Evolutionary conservation across 2,888 invertebrate species (phyloP), one percentile per base, ranked within the genome.

Genomic region (Ophraella communa): DNA sequence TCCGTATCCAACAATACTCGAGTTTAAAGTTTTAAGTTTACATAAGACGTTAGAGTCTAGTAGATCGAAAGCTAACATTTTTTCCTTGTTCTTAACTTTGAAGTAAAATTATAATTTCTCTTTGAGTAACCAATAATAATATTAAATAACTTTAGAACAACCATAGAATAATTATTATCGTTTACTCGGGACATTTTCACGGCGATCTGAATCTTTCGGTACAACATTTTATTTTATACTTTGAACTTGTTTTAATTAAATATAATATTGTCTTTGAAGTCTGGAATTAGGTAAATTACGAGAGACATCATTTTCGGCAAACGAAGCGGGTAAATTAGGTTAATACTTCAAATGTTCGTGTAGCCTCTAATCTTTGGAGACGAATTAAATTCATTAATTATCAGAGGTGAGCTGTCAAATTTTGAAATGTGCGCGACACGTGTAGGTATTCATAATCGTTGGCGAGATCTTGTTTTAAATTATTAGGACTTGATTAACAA

Each of bases 261-360:
- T 47, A 17, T 17, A 23, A 47, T 17, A 30, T 18, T 39, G 17
- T 44, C 56, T 59, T 59, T 59, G 59, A 59, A 59, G 59, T 59
- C 14, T 47, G 23, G 23, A 47, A 47, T 47, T 47, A 47, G 47
- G 23, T 47, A 23, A 47, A 47, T 47, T 21, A 23, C 23, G 21
- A 18, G 51, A 51, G 49, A 35, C 24, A 35, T 51, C 18, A 59
- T 51, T 59, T 54, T 24, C 11, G 17, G 8, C 39, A 51, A 59
- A 59, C 42, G 59, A 59, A 39, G 59, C 59, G 27, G 17, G 14
- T 42, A 59, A 59, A 59, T 51, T 35, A n/a, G 51, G 59, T 59
- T 59, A 59, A 51, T 51, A 27, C 14, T 24, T 59, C 39, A 17
- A 23, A 14, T 23, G 5, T 24, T 49, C 39, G 49, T 59, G 33